phyloP scores from a whole-genome alignment of 2,797 vertebrate species.

The Myotis vivesi region DNA sequence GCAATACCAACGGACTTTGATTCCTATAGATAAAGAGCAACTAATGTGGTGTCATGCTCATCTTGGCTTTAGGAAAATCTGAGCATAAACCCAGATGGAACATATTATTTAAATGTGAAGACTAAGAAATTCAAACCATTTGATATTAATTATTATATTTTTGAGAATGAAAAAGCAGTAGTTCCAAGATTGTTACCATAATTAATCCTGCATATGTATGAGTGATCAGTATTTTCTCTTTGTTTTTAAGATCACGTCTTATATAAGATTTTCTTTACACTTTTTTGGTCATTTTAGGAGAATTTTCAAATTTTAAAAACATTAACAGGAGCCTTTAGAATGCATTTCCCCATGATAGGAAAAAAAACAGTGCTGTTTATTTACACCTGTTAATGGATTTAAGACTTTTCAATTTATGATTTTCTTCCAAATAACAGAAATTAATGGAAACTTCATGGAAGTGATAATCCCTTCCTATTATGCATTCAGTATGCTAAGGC shows the following conservation, averaged over 20 bases:
- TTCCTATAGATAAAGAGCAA: not conserved
- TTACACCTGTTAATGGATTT: not conserved
- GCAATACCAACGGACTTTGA: too few relatives aligned
- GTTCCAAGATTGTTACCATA: not conserved
- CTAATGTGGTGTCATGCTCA: too few relatives aligned
- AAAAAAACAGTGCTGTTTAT: not conserved
- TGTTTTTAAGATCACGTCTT: not conserved
- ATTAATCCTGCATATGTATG: not conserved
- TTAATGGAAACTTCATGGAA: not conserved
- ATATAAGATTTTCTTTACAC: not conserved
- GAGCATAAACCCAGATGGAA: not conserved
- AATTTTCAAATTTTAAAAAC: slow-evolving; percentile 15
- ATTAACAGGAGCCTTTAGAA: not conserved
- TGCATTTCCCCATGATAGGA: not conserved
- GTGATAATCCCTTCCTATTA: not conserved
- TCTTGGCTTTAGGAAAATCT: not conserved
- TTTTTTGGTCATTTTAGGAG: not conserved
- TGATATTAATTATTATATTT: not conserved
- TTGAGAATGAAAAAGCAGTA: not conserved
- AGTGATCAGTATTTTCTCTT: slow-evolving; percentile 1
- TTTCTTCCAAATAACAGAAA: slow-evolving; percentile 15
- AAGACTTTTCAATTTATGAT: not conserved
- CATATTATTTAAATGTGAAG: not conserved
- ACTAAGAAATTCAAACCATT: not conserved
- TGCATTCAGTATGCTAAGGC: not conserved